These are phyloP conservation scores for Clistopyga incitator DNA, from an alignment of 2,888 invertebrate genomes.

Conservation along the genomic window DNA sequence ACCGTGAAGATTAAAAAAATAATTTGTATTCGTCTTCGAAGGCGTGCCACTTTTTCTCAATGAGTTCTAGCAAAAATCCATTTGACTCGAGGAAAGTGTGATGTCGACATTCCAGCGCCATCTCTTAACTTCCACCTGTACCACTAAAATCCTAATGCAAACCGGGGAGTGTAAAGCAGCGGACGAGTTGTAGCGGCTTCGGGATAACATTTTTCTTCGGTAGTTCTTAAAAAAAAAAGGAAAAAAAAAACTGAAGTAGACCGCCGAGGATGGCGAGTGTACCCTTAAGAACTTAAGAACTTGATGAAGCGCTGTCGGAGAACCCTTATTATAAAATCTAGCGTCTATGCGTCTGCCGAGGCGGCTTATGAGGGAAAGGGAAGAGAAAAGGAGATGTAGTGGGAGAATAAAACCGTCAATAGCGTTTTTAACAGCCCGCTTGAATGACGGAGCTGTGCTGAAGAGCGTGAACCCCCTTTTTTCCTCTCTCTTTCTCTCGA, in stretches of 20 bases:
- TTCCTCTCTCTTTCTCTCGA: conserved; percentile 2
- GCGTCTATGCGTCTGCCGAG: conserved; percentile 17
- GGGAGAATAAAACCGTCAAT: conserved; percentile 46
- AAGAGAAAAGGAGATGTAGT: background rate
- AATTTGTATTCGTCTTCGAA: no score
- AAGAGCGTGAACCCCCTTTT: conserved; percentile 33
- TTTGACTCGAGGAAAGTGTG: background rate
- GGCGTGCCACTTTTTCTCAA: no score
- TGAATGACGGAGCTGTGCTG: conserved; percentile 47
- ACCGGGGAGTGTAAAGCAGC: background rate
- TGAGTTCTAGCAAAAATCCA: no score
- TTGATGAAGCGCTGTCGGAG: conserved; percentile 16
- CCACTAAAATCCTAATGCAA: background rate
- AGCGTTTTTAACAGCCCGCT: conserved; percentile 53
- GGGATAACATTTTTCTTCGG: conserved; percentile 3
- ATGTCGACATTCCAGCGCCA: background rate
- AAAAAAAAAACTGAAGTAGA: background rate
- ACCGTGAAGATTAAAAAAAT: no score
- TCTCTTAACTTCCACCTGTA: background rate
- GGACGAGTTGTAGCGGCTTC: background rate
- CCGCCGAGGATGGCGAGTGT: background rate
- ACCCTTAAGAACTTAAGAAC: conserved; percentile 3
- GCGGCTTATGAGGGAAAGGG: background rate
- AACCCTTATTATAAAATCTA: conserved; percentile 23
- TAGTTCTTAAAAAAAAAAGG: background rate